phyloP scores from a whole-genome alignment of 2,797 vertebrate species.

The Cyprinodon diabolis region DNA sequence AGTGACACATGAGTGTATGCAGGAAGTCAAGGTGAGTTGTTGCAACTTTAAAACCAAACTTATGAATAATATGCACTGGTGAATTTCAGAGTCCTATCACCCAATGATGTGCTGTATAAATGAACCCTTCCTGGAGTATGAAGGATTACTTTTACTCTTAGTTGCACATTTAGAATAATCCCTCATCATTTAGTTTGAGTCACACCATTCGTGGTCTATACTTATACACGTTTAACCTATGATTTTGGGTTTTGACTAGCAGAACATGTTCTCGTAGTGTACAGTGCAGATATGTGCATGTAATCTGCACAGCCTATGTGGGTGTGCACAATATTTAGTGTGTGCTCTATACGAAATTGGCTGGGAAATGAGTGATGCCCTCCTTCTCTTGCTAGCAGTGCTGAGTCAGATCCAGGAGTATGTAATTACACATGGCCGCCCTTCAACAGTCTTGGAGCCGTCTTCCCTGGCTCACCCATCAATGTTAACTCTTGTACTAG shows the following conservation, averaged over 20 bases:
- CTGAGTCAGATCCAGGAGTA: conserved; percentile 71
- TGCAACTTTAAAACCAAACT: conserved; percentile 19
- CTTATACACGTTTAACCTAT: conserved; percentile 23
- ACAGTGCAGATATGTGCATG: conserved; percentile 5
- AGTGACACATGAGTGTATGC: conserved; percentile 25
- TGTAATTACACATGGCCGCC: conserved; percentile 78
- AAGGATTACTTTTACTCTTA: conserved; percentile 25
- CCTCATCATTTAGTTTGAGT: conserved; percentile 41
- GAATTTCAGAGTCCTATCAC: conserved; percentile 44
- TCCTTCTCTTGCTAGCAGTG: conserved; percentile 61
- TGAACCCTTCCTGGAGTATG: conserved; percentile 38
- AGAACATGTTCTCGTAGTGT: conserved; percentile 9
- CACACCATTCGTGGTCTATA: conserved; percentile 38
- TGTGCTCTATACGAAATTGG: conserved; percentile 22
- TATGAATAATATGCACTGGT: conserved; percentile 30
- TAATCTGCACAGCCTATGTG: conserved; percentile 7
- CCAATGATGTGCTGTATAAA: conserved; percentile 31
- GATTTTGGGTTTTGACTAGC: conserved; percentile 37
- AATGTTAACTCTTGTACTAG: conserved; percentile 52
- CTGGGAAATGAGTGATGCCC: conserved; percentile 57
- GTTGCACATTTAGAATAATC: conserved; percentile 19
- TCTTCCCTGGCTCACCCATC: conserved; percentile 53
- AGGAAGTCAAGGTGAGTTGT: conserved; percentile 26
- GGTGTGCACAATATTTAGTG: conserved; percentile 21
- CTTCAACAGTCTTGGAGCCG: conserved; percentile 68